Conservation (phyloP, 2,113 vertebrate species). For the Corythoichthys haematopterus region DNA sequence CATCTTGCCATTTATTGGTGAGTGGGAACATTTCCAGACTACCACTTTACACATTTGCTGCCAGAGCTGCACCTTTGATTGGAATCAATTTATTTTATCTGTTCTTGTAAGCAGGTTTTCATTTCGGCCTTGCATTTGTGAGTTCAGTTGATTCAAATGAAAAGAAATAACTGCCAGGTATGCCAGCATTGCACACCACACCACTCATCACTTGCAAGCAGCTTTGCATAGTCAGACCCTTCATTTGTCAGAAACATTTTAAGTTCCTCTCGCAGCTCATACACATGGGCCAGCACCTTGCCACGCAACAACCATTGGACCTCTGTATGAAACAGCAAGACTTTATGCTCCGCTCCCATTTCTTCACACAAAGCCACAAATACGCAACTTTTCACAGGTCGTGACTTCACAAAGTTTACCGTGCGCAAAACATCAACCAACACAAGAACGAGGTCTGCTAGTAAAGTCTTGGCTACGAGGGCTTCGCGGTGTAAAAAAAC, state of each 20-base stretch:
- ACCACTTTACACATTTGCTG: slow-evolving; percentile 7
- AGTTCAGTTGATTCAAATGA: slow-evolving; percentile 4
- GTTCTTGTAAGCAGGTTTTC: too few relatives aligned
- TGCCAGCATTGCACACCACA: slow-evolving; percentile 4
- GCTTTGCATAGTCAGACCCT: neutral
- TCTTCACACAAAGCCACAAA: too few relatives aligned
- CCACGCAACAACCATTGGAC: too few relatives aligned
- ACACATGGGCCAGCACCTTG: too few relatives aligned
- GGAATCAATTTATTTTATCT: slow-evolving; percentile 10
- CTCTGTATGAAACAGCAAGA: too few relatives aligned
- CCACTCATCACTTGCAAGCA: neutral
- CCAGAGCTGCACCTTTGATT: neutral
- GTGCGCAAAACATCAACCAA: too few relatives aligned
- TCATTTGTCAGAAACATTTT: neutral
- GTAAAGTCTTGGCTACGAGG: slow-evolving; percentile 15
- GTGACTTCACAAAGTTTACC: too few relatives aligned
- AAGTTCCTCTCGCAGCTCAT: too few relatives aligned
- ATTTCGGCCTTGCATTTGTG: neutral
- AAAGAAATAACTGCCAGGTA: slow-evolving; percentile 2
- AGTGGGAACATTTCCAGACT: slow-evolving; percentile 8
- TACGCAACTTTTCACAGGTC: too few relatives aligned
- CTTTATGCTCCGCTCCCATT: too few relatives aligned
- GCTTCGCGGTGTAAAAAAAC: slow-evolving; percentile 20
- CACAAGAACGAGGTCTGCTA: too few relatives aligned
- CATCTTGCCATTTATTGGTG: slow-evolving; percentile 5